Percentiles rank a stretch among this genome's conserved stretches.
Evolutionary conservation across 2,888 invertebrate species (phyloP).

Genomic region (Brenthis hecate): DNA sequence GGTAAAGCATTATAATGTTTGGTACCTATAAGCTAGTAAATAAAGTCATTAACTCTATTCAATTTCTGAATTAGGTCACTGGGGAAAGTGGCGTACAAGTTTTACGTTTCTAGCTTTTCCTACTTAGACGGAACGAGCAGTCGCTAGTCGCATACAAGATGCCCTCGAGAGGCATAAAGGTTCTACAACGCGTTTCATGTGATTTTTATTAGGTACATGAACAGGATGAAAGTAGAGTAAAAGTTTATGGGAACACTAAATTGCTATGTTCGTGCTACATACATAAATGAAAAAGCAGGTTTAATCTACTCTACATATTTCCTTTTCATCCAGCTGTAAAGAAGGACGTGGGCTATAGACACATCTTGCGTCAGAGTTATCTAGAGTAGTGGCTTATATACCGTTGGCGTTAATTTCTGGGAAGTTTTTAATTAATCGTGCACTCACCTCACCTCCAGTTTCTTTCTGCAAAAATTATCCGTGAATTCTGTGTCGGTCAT

Average conservation of each 20-base stretch:
- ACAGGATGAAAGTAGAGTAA: slow-evolving; percentile 26
- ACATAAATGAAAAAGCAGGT: slow-evolving; percentile 5
- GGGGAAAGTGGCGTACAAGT: slow-evolving; percentile 35
- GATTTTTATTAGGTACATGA: slow-evolving; percentile 28
- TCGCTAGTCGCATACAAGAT: slow-evolving; percentile 31
- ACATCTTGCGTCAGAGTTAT: neutral
- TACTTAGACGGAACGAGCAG: slow-evolving; percentile 27
- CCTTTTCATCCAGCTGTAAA: too few species aligned
- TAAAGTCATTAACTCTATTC: slow-evolving; percentile 19
- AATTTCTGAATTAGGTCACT: slow-evolving; percentile 33
- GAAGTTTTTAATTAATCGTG: slow-evolving; percentile 19
- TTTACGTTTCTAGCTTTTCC: slow-evolving; percentile 33
- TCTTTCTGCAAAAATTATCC: neutral
- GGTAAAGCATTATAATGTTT: neutral
- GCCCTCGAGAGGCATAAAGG: slow-evolving; percentile 25
- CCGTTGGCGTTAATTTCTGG: slow-evolving; percentile 7
- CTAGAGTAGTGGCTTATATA: neutral
- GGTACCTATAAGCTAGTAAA: slow-evolving; percentile 14
- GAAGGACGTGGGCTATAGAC: neutral
- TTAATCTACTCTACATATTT: neutral
- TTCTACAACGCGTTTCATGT: slow-evolving; percentile 27
- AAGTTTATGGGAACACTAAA: slow-evolving; percentile 28
- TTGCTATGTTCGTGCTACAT: slow-evolving; percentile 10
- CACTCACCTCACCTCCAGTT: slow-evolving; percentile 23
- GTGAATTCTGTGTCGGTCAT: slow-evolving; percentile 23